A percentile compares a stretch with the other conserved stretches of the same genome.
These are phyloP conservation scores for Neoascia interrupta DNA, from an alignment of 2,888 invertebrate genomes.

Conservation along the genomic window DNA sequence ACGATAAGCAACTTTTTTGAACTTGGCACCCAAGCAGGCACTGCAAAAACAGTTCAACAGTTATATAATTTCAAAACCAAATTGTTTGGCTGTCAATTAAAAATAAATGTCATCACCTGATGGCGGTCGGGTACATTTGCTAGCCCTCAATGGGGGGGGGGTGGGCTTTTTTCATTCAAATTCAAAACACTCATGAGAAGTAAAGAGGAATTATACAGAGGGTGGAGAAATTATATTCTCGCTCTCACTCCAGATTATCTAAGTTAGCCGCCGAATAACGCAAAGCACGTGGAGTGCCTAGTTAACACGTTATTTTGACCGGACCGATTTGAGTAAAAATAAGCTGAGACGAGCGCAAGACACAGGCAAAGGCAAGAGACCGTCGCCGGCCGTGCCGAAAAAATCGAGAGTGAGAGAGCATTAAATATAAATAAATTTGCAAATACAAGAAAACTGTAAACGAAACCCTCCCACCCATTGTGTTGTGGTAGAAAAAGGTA, in stretches of 20 bases:
- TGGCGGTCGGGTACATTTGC: too few species aligned
- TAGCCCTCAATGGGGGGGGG: too few species aligned
- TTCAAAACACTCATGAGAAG: too few species aligned
- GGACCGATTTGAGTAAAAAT: constrained; percentile 23
- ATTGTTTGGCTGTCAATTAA: too few species aligned
- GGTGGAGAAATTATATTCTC: background rate
- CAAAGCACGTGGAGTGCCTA: constrained; percentile 41
- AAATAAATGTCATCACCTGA: too few species aligned
- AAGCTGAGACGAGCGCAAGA: background rate
- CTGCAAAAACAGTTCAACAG: too few species aligned
- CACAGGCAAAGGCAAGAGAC: background rate
- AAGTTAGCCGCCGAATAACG: background rate
- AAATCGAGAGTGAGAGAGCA: background rate
- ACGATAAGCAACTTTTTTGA: background rate
- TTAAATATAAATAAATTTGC: background rate
- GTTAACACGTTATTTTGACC: constrained; percentile 18
- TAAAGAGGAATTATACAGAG: too few species aligned
- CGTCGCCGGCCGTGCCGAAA: background rate
- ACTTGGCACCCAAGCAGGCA: too few species aligned
- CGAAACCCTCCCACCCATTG: constrained; percentile 19
- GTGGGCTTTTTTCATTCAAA: too few species aligned
- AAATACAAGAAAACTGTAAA: constrained; percentile 18
- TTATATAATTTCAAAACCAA: too few species aligned
- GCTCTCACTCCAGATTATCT: constrained; percentile 1
- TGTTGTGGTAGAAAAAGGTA: too few species aligned